Conservation (phyloP, 2,113 vertebrate species). For the Entomyzon cyanotis region DNA sequence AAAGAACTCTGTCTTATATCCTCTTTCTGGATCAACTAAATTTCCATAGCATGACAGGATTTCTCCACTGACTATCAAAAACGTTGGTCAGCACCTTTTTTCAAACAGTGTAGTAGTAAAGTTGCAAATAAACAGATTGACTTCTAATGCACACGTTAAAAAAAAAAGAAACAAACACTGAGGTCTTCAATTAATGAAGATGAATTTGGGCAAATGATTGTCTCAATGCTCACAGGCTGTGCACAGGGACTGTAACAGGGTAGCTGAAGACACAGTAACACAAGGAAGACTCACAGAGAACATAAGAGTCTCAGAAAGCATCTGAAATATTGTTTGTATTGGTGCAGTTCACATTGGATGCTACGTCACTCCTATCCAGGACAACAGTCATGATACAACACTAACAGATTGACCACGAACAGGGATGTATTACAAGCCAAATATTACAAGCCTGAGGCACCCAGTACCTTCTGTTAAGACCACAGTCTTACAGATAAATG, state of each 20-base stretch:
- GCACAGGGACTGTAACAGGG: background rate
- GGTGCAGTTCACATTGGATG: background rate
- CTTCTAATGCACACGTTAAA: background rate
- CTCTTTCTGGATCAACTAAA: background rate
- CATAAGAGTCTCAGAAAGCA: background rate
- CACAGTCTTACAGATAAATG: background rate
- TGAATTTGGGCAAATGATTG: background rate
- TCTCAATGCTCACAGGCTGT: accelerated
- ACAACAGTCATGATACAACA: background rate
- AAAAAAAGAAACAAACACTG: background rate
- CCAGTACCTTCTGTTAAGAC: background rate
- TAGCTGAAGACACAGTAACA: background rate
- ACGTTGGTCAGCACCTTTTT: background rate
- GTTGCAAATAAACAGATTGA: background rate
- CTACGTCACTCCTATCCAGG: background rate
- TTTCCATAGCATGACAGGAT: background rate
- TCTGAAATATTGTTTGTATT: background rate
- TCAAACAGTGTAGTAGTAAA: background rate
- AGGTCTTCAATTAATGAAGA: background rate
- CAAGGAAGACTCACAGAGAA: background rate
- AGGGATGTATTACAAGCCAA: background rate
- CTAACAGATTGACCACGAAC: background rate
- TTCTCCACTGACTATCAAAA: background rate
- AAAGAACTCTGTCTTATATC: background rate
- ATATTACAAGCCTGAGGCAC: background rate